phyloP scores from a whole-genome alignment of 2,888 invertebrate species.

The Pseudococcus longispinus region DNA sequence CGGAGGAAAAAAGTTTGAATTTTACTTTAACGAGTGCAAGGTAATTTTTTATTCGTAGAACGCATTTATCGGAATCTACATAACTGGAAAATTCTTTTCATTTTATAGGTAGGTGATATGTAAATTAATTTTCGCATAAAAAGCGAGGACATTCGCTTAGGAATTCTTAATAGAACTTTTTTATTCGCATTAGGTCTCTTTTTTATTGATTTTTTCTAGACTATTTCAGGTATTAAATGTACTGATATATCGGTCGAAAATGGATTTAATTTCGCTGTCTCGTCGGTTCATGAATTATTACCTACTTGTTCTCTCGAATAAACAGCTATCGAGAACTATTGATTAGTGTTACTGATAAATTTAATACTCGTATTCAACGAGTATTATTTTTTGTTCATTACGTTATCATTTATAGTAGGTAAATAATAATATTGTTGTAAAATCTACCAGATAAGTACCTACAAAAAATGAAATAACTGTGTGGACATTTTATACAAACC shows the following conservation, averaged over 20 bases:
- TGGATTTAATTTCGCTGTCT: neutral
- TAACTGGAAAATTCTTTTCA: neutral
- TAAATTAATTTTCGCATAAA: neutral
- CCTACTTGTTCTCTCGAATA: neutral
- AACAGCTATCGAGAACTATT: neutral
- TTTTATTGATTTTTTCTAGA: neutral
- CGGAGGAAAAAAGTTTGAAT: too few relatives aligned
- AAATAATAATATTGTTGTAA: neutral
- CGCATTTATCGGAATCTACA: neutral
- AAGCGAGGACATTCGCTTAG: neutral
- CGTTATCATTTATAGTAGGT: neutral
- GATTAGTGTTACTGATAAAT: neutral
- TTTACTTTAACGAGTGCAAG: neutral
- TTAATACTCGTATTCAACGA: neutral
- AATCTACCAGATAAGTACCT: neutral
- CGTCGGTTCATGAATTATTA: neutral
- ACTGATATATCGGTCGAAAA: neutral
- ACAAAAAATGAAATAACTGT: neutral
- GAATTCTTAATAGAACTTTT: neutral
- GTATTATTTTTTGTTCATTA: neutral
- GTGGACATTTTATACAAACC: neutral
- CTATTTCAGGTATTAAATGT: neutral
- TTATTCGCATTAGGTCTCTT: neutral
- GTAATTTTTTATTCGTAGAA: neutral
- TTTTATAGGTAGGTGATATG: neutral